Evolutionary conservation across 2,113 vertebrate species (phyloP).

Genomic region (Nymphicus hollandicus): DNA sequence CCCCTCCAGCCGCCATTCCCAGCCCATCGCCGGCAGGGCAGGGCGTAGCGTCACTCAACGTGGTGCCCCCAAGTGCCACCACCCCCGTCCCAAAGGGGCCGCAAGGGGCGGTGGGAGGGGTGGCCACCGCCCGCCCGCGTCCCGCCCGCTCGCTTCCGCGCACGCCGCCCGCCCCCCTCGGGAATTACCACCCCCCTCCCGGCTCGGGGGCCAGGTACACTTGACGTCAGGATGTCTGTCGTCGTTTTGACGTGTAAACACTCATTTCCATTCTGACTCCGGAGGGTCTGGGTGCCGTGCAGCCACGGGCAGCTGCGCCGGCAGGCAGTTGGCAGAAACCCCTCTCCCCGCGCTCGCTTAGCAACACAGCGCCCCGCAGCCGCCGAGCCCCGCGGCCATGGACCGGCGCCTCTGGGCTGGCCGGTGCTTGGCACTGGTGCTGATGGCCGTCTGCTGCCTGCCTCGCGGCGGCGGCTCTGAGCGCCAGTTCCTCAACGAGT

Average conservation of each 20-base stretch:
- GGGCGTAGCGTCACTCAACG: not conserved
- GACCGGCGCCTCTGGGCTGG: conserved; percentile 74
- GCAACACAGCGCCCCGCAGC: not conserved
- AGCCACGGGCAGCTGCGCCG: conserved; percentile 5
- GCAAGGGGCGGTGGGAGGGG: not conserved
- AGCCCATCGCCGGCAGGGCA: not conserved
- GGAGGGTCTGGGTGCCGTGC: conserved; percentile 60
- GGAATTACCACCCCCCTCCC: conserved; percentile 11
- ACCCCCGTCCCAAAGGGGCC: not conserved
- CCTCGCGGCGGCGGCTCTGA: conserved; percentile 59
- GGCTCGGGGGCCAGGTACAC: conserved; percentile 82
- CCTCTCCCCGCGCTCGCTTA: not conserved
- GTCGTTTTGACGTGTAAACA: conserved; percentile 90
- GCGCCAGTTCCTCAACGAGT: conserved; percentile 94
- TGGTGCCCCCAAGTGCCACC: no score
- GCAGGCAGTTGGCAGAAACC: not conserved
- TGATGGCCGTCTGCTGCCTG: conserved; percentile 64
- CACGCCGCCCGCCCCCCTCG: not conserved
- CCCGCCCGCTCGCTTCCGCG: not conserved
- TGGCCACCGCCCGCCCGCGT: not conserved
- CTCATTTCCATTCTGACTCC: conserved; percentile 73
- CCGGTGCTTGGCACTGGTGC: conserved; percentile 61
- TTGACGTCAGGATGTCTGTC: conserved; percentile 90
- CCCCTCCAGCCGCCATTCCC: not conserved
- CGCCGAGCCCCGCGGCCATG: conserved; percentile 73